Percentiles rank a stretch among this genome's conserved stretches.
These are phyloP conservation scores for Drosophila algonquin DNA, from an alignment of 2,888 invertebrate genomes.

Conservation along the genomic window DNA sequence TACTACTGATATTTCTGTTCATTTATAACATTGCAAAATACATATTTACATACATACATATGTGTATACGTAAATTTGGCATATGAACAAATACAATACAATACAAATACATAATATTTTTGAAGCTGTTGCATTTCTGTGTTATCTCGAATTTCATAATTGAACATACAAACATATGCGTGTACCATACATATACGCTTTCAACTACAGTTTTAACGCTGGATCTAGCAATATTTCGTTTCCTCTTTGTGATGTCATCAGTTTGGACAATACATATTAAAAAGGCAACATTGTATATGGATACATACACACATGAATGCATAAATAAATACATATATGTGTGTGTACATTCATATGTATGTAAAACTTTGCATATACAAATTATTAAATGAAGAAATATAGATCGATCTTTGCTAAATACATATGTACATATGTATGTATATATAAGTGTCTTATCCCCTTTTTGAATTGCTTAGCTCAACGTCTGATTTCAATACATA, in stretches of 20 bases:
- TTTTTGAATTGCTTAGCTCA: background rate
- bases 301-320: background rate
- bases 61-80: background rate
- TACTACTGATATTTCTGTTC: background rate
- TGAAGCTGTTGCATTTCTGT: background rate
- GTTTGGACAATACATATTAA: too few relatives aligned
- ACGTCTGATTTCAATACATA: background rate
- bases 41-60: background rate
- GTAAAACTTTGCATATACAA: background rate
- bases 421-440: background rate
- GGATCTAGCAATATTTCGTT: background rate
- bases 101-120: background rate
- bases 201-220: background rate
- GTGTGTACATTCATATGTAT: background rate
- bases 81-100: background rate
- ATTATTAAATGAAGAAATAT: too few relatives aligned
- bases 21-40: background rate
- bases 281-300: too few relatives aligned
- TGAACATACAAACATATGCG: background rate
- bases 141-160: background rate
- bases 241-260: conserved; percentile 19
- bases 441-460: background rate
- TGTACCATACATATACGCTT: background rate
- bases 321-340: too few relatives aligned
- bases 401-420: too few relatives aligned